Evolutionary conservation across 2,797 vertebrate species (phyloP), one percentile per base, ranked within the genome.

Genomic region (Pseudochaenichthys georgianus): DNA sequence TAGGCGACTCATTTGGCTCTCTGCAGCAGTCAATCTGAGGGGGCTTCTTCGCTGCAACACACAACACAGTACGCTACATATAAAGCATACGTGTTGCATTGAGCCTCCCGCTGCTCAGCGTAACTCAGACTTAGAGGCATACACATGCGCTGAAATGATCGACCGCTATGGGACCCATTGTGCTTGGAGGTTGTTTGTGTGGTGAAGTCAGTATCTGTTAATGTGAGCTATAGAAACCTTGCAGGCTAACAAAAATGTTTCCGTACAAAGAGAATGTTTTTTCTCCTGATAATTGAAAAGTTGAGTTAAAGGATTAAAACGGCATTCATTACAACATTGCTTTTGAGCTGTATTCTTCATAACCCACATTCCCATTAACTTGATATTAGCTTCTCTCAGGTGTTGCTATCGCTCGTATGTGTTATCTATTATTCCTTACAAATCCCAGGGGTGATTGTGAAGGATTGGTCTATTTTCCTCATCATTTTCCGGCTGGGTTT

Each of bases 391-490:
- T 38, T 38, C 8, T 7, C 34, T 38, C 50, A 50, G 13, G 17
- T 43, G 41, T 60, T 66, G 42, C 11, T 1, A 58, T 71, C 13
- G 54, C 45, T 23, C 58, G 15, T 16, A 13, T 41, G 9, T 34
- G 4, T 13, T 13, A 7, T 53, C 1, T 72, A 10, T 57, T 54
- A 59, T 77, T 73, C 10, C 9, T 43, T 21, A 53, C 42, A 42
- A 45, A 51, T 41, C 38, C n/a, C 11, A 5, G n/a, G 12, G 34
- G 45, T 53, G 50, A 65, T 19, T 65, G 41, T 58, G 60, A 61
- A 60, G 43, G 63, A 67, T 76, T 55, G 17, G 50, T 47, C 53
- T 63, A 58, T 83, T 81, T 81, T 50, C 42, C 13, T 68, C 28
- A 57, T 17, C 13, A 58, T 64, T 70, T 54, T n/a, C 55, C 5